Conservation (phyloP, 2,888 invertebrate species). For the Lasius fuliginosus region DNA sequence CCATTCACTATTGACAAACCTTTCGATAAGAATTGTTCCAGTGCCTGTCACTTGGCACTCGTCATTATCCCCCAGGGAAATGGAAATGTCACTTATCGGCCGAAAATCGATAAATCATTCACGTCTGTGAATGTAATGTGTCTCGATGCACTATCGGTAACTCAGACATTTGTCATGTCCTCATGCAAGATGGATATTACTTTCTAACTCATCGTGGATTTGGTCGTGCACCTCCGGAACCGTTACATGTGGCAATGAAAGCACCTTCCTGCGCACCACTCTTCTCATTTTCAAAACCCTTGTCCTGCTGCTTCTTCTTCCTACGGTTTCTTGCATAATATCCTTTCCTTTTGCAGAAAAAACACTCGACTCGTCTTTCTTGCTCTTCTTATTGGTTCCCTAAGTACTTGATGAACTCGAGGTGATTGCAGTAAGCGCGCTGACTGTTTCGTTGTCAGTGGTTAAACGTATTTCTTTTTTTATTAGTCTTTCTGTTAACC, state of each 20-base stretch:
- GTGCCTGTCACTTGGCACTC: neutral
- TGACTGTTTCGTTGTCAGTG: neutral
- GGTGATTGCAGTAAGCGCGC: neutral
- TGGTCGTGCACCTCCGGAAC: neutral
- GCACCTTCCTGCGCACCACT: neutral
- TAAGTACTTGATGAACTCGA: too few species aligned
- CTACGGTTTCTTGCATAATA: neutral
- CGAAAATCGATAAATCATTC: neutral
- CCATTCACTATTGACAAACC: neutral
- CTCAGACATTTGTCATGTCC: neutral
- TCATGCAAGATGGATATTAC: neutral
- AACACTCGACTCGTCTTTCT: neutral
- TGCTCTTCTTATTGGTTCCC: neutral
- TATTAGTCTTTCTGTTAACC: conserved; percentile 64
- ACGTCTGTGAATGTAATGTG: neutral
- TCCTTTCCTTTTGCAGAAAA: neutral
- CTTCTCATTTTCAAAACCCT: neutral
- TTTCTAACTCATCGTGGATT: neutral
- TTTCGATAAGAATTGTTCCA: neutral
- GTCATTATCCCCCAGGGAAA: neutral
- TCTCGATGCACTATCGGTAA: neutral
- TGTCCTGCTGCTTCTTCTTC: neutral
- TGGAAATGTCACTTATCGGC: neutral
- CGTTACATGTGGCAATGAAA: neutral
- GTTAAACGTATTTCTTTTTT: conserved; percentile 59